These are phyloP conservation scores for Drosophila parabipectinata DNA, from an alignment of 1,140 invertebrate species.

Conservation along the genomic window DNA sequence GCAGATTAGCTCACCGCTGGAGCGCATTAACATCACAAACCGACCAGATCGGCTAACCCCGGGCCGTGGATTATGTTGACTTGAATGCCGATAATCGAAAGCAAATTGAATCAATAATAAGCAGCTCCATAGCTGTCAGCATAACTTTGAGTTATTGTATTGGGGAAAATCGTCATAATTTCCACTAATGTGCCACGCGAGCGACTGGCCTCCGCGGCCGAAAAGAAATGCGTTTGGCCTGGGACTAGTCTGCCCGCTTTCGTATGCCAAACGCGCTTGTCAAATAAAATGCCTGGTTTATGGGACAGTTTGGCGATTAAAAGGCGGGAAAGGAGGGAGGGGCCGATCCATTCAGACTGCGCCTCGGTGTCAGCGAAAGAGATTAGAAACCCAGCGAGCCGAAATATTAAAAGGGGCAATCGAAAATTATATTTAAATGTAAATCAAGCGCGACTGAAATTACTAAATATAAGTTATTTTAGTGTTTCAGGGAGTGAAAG, in stretches of 20 bases:
- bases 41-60: constrained; percentile 30
- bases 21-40: constrained; percentile 66
- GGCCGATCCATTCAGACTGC: constrained; percentile 64
- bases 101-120: constrained; percentile 79
- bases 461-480: constrained; percentile 80
- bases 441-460: constrained; percentile 67
- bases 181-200: constrained; percentile 70
- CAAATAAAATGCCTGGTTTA: constrained; percentile 80
- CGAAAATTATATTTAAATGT: constrained; percentile 74
- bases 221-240: constrained; percentile 67
- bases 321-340: constrained; percentile 26
- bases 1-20: constrained; percentile 55
- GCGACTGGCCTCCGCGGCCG: constrained; percentile 8
- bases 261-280: constrained; percentile 72
- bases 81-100: constrained; percentile 67
- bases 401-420: constrained; percentile 61
- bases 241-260: constrained; percentile 29
- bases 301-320: constrained; percentile 81
- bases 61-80: constrained; percentile 19
- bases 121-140: constrained; percentile 58
- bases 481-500: constrained; percentile 80
- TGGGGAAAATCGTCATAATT: constrained; percentile 73
- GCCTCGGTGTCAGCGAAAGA: constrained; percentile 62
- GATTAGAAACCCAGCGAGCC: constrained; percentile 64
- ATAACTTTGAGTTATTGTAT: constrained; percentile 76